Evolutionary conservation across 2,888 invertebrate genomes (phyloP).

Genomic region (Dendrolimus pini): DNA sequence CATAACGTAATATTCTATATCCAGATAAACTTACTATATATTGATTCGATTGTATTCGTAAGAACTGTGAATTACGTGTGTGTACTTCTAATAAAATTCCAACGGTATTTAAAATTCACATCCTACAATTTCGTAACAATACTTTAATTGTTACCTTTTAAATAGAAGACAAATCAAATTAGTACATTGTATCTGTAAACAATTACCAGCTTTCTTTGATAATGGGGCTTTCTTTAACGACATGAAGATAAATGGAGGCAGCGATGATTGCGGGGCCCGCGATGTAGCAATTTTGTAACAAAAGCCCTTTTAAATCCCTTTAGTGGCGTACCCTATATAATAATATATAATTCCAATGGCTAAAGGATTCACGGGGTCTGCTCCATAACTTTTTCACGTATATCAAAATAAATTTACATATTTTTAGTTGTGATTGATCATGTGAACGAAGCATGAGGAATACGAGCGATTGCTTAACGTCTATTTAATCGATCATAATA

Average conservation of each 20-base stretch:
- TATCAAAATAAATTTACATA: conserved; percentile 56
- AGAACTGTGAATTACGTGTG: too few species aligned
- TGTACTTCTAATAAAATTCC: too few species aligned
- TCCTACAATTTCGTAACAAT: too few species aligned
- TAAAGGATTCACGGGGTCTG: conserved; percentile 42
- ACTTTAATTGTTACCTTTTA: too few species aligned
- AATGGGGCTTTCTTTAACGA: conserved; percentile 27
- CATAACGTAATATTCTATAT: too few species aligned
- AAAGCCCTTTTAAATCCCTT: conserved; percentile 42
- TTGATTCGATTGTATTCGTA: too few species aligned
- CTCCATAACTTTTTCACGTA: conserved; percentile 38
- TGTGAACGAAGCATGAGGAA: conserved; percentile 17
- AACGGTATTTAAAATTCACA: too few species aligned
- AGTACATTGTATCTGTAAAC: background rate
- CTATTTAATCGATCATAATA: background rate
- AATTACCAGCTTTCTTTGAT: conserved; percentile 9
- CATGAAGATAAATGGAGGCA: conserved; percentile 38
- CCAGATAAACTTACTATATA: too few species aligned
- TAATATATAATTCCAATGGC: conserved; percentile 32
- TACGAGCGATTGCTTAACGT: background rate
- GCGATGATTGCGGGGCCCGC: conserved; percentile 23
- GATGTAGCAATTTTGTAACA: conserved; percentile 31
- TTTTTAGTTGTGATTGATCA: conserved; percentile 43
- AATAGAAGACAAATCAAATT: background rate
- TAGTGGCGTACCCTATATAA: conserved; percentile 25